A percentile compares a stretch with the other conserved stretches of the same genome.
These are phyloP conservation scores for Patiria pectinifera DNA, from an alignment of 53 echinoderm and acorn worm genomes.

Conservation along the genomic window DNA sequence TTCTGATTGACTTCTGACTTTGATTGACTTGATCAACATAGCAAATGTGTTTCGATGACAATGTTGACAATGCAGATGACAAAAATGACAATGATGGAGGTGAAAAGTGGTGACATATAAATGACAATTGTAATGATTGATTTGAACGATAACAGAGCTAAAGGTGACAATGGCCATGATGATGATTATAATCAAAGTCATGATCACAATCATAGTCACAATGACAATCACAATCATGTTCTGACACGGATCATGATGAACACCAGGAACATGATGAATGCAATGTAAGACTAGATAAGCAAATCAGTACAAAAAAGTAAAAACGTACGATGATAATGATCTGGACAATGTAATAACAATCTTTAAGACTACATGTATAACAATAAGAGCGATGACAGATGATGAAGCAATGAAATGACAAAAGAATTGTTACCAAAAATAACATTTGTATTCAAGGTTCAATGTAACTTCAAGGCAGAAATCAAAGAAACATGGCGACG, in stretches of 20 bases:
- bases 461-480: too few species aligned
- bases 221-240: neutral
- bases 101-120: neutral
- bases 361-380: neutral
- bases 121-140: neutral
- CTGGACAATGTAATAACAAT: neutral
- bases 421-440: too few species aligned
- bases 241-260: neutral
- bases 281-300: too few species aligned
- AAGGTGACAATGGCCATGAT: neutral
- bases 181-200: neutral
- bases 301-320: too few species aligned
- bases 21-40: too few species aligned
- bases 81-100: neutral
- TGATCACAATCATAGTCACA: neutral
- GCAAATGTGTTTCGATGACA: neutral
- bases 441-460: too few species aligned
- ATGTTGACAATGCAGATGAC: neutral
- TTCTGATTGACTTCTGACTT: too few species aligned
- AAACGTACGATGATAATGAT: too few species aligned
- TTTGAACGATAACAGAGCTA: neutral
- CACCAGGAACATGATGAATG: too few species aligned
- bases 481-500: too few species aligned
- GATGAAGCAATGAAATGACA: too few species aligned
- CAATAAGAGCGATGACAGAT: neutral